Evolutionary conservation across 2,113 vertebrate species (phyloP).

Genomic region (Lepus americanus): DNA sequence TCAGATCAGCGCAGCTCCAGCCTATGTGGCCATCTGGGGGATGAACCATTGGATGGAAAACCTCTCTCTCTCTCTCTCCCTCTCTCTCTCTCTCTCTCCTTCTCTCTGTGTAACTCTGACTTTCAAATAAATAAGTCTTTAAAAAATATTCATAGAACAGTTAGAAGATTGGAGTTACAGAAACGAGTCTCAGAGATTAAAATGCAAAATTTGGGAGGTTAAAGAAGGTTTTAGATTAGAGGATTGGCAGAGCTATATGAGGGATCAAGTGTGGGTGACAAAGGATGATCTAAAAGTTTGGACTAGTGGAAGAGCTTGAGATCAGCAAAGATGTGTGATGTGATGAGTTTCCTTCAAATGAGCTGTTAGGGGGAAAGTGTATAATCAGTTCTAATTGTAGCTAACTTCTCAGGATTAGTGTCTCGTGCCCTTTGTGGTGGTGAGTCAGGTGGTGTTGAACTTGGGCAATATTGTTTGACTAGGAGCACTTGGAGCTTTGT

Average conservation of each 20-base stretch:
- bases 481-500: neutral
- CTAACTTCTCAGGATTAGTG: neutral
- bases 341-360: neutral
- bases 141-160: neutral
- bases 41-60: no score
- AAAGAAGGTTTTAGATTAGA: neutral
- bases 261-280: neutral
- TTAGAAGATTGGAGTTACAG: neutral
- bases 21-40: no score
- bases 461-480: neutral
- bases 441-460: neutral
- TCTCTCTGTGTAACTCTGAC: no score
- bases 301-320: neutral
- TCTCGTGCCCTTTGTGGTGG: neutral
- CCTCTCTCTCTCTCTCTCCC: no score
- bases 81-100: no score
- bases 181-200: neutral
- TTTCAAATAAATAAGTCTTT: no score
- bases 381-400: neutral
- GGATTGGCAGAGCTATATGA: neutral
- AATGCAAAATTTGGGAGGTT: neutral
- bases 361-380: neutral
- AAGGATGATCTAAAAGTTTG: neutral
- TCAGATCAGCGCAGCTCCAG: no score
- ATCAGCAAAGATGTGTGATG: neutral